phyloP scores from a whole-genome alignment of 2,888 invertebrate genomes.

The Apamea crenata region DNA sequence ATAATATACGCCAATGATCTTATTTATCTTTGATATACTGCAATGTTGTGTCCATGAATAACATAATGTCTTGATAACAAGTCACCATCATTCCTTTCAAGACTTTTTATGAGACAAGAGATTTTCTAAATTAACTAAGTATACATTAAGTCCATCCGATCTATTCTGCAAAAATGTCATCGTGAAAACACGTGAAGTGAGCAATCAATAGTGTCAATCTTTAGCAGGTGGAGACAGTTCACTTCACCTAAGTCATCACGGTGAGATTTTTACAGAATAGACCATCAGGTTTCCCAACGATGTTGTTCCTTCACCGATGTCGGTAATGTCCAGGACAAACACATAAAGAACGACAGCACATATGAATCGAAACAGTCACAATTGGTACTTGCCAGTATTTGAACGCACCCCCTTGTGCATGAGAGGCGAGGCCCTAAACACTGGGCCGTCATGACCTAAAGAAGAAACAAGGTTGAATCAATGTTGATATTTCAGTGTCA shows the following conservation, averaged over 20 bases:
- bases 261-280: neutral
- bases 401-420: neutral
- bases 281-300: neutral
- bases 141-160: too few species aligned
- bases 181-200: neutral
- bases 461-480: slow-evolving; percentile 2
- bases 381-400: slow-evolving; percentile 6
- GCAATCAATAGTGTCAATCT: neutral
- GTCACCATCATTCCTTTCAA: neutral
- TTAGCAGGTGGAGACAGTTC: neutral
- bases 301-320: neutral
- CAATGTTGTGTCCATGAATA: neutral
- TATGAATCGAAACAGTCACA: neutral
- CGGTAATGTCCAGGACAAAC: neutral
- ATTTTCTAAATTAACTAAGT: too few species aligned
- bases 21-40: slow-evolving; percentile 13
- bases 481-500: neutral
- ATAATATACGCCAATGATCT: slow-evolving; percentile 4
- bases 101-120: too few species aligned
- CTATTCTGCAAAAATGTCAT: too few species aligned
- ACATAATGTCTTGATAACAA: neutral
- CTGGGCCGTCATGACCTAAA: slow-evolving; percentile 15
- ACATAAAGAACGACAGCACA: slow-evolving; percentile 1
- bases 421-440: neutral
- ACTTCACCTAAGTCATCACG: neutral